Evolutionary conservation across 2,797 vertebrate genomes (phyloP).

Genomic region (Champsocephalus gunnari): DNA sequence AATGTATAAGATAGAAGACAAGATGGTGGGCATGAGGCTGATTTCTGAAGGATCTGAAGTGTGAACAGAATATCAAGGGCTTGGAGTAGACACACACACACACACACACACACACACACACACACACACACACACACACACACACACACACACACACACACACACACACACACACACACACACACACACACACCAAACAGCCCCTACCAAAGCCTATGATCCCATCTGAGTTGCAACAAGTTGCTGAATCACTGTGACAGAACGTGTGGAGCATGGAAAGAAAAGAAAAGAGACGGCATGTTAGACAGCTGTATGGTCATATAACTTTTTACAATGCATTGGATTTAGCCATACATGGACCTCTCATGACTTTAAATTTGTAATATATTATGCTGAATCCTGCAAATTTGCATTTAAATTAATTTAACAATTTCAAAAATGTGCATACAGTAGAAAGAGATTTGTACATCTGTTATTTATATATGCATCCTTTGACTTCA

Average conservation of each 20-base stretch:
- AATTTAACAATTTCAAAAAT: conserved; percentile 5
- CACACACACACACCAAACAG: conserved; percentile 19
- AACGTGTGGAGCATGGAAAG: conserved; percentile 26
- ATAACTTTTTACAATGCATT: conserved; percentile 4
- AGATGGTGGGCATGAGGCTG: conserved; percentile 66
- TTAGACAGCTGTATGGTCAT: neutral
- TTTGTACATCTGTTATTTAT: conserved; percentile 5
- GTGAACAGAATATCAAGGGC: conserved; percentile 68
- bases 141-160: neutral
- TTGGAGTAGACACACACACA: conserved; percentile 33
- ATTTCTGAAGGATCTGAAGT: conserved; percentile 60
- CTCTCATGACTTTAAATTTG: neutral
- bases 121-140: neutral
- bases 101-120: neutral
- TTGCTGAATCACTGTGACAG: conserved; percentile 48
- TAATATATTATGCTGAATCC: neutral
- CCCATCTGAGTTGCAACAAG: conserved; percentile 51
- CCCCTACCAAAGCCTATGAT: conserved; percentile 47
- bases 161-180: no score
- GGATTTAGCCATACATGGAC: neutral
- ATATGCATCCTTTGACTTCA: neutral
- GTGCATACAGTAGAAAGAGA: conserved; percentile 6
- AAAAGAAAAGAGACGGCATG: neutral
- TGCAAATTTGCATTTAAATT: conserved; percentile 2
- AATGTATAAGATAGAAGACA: conserved; percentile 30